These are phyloP conservation scores for Cantharis lateralis DNA, from an alignment of 2,888 invertebrate species.

Conservation along the genomic window DNA sequence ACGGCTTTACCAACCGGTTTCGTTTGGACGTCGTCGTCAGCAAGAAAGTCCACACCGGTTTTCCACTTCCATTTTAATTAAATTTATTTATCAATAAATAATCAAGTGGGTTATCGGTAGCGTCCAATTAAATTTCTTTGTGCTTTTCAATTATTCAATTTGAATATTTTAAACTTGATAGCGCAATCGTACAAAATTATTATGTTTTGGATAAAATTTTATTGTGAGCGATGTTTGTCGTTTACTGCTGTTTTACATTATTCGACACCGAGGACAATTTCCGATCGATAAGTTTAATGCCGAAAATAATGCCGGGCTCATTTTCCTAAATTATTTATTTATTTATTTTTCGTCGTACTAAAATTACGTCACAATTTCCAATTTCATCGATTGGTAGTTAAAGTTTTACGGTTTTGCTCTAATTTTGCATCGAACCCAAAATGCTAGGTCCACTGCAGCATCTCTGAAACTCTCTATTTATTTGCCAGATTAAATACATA, in stretches of 20 bases:
- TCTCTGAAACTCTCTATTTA: neutral
- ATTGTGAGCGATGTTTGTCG: neutral
- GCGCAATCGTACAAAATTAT: neutral
- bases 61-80: neutral
- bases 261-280: neutral
- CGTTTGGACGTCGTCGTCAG: too few species aligned
- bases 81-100: neutral
- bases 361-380: neutral
- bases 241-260: neutral
- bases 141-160: neutral
- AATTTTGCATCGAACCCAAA: neutral
- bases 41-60: too few species aligned
- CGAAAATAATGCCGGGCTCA: neutral
- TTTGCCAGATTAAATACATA: neutral
- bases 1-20: too few species aligned
- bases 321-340: neutral
- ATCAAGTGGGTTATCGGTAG: neutral
- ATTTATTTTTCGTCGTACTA: neutral
- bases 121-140: neutral
- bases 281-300: neutral
- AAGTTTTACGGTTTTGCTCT: neutral
- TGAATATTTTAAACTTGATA: neutral
- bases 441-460: neutral
- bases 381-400: neutral
- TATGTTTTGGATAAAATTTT: neutral